Evolutionary conservation across 1,140 invertebrate species (phyloP).

Genomic region (Watersipora subatra): DNA sequence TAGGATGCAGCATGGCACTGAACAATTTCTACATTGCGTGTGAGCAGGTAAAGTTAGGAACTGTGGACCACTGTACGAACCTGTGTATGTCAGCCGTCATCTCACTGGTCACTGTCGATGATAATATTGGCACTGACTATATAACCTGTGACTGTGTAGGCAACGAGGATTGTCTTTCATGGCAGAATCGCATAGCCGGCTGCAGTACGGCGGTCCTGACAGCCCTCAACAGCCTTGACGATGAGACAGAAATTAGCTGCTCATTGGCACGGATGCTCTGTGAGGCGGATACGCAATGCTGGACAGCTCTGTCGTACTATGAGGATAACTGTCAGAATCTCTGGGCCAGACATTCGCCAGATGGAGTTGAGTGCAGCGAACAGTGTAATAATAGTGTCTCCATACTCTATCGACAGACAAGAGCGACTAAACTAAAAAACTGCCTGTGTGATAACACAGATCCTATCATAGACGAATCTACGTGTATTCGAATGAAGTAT

Average conservation of each 20-base stretch:
- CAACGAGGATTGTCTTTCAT: conserved; percentile 15
- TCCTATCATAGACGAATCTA: neutral
- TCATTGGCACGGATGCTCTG: conserved; percentile 23
- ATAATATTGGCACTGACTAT: conserved; percentile 19
- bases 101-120: conserved; percentile 22
- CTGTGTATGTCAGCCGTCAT: conserved; percentile 22
- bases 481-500: conserved; percentile 10
- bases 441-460: conserved; percentile 23
- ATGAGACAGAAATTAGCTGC: conserved; percentile 18
- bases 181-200: conserved; percentile 18
- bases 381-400: conserved; percentile 26
- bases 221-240: conserved; percentile 15
- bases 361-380: conserved; percentile 16
- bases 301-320: conserved; percentile 23
- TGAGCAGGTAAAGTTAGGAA: neutral
- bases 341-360: conserved; percentile 8
- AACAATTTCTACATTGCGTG: conserved; percentile 2
- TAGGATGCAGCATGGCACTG: conserved; percentile 4
- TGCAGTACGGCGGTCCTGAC: conserved; percentile 19
- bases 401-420: conserved; percentile 23
- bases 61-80: conserved; percentile 13
- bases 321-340: conserved; percentile 14
- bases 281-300: conserved; percentile 28
- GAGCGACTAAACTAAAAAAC: conserved; percentile 21
- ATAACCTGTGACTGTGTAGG: conserved; percentile 25